Conservation (phyloP, 2,113 vertebrate species). For the Cisticola juncidis region DNA sequence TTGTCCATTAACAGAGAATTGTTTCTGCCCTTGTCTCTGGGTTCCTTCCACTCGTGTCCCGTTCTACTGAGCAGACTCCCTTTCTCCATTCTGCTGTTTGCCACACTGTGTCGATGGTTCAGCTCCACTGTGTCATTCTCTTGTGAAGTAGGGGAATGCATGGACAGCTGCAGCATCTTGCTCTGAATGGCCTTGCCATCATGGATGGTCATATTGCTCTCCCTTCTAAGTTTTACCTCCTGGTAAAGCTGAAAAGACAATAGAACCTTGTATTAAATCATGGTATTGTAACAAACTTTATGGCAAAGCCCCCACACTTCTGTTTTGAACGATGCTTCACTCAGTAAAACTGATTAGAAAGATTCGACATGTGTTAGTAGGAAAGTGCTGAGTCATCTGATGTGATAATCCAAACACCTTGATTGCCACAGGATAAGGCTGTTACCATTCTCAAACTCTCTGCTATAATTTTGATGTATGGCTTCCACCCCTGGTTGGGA, state of each 20-base stretch:
- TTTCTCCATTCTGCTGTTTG: constrained; percentile 55
- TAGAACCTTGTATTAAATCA: neutral
- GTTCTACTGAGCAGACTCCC: neutral
- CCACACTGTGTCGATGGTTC: constrained; percentile 53
- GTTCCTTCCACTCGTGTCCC: constrained; percentile 21
- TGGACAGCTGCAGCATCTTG: constrained; percentile 64
- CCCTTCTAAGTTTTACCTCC: constrained; percentile 87
- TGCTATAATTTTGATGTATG: neutral
- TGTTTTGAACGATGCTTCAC: neutral
- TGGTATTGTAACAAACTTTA: neutral
- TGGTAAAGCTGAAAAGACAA: constrained; percentile 84
- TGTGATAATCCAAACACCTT: neutral
- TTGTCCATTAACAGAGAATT: constrained; percentile 12
- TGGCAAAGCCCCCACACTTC: neutral
- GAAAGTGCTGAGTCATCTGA: neutral
- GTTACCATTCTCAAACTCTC: neutral
- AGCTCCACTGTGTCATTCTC: constrained; percentile 67
- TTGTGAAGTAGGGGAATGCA: constrained; percentile 67
- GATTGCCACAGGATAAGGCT: neutral
- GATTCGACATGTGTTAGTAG: neutral
- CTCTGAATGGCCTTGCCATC: constrained; percentile 69
- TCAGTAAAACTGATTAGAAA: neutral
- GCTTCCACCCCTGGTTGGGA: neutral
- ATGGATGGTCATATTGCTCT: constrained; percentile 63
- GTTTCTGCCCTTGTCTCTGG: constrained; percentile 13